Conservation (phyloP, 2,797 vertebrate species). For the Somateria mollissima region DNA sequence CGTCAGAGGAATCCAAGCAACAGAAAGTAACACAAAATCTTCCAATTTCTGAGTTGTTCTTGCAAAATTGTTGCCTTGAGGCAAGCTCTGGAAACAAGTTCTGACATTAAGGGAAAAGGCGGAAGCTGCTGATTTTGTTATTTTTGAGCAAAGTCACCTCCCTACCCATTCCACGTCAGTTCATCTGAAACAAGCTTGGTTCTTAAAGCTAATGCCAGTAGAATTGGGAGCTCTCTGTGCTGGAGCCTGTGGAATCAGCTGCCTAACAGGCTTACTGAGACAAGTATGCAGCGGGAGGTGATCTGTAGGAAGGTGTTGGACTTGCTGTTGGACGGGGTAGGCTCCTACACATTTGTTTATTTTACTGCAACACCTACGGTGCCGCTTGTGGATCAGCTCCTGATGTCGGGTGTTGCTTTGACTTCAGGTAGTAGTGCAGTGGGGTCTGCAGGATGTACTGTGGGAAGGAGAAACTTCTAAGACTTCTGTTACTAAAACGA, state of each 20-base stretch:
- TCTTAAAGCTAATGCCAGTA: neutral
- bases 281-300: neutral
- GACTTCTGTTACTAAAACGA: conserved; percentile 12
- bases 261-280: neutral
- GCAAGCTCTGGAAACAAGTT: neutral
- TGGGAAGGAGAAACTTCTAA: neutral
- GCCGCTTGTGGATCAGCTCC: neutral
- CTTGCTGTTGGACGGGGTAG: neutral
- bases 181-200: neutral
- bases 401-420: neutral
- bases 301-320: neutral
- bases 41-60: neutral
- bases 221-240: neutral
- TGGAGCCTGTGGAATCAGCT: neutral
- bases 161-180: neutral
- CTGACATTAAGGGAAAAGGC: neutral
- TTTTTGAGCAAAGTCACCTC: neutral
- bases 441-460: neutral
- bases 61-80: neutral
- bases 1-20: neutral
- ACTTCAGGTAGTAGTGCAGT: neutral
- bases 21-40: neutral
- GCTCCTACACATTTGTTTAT: neutral
- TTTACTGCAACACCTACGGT: neutral
- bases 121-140: neutral